Base-by-base conservation (phyloP, 2,888 invertebrate species). In the Ochropleura leucogaster region DNA sequence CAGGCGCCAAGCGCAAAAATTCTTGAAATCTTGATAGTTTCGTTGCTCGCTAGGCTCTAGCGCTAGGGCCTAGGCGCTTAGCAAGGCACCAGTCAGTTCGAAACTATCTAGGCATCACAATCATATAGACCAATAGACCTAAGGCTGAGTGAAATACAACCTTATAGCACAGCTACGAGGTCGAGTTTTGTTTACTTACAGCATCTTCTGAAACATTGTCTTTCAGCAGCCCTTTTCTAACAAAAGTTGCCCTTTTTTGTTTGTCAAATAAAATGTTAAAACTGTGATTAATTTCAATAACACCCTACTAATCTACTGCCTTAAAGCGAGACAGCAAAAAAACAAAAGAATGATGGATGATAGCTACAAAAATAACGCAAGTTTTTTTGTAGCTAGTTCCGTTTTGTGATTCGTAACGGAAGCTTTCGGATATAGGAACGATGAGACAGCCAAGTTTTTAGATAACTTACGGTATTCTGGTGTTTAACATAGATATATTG, bases 401-500 rank as follows among this genome's bases (percentile, higher is more conserved):
- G 81, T 82, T 77, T 53, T 47, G 46, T 30, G 20, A 20, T n/a
- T 53, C 30, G 12, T 86, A 80, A 85, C 84, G 83, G 86, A 79
- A 85, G 78, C 75, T 78, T 69, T 77, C 63, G 65, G 74, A 82
- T 66, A 47, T 70, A 66, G 51, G 77, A 72, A 72, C 63, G 68
- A 74, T 77, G 85, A 84, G 74, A 82, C 30, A 40, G 82, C 74
- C 67, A 72, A 84, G 83, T 84, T 84, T 87, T 85, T 85, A 89
- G 88, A 88, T 87, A 84, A 86, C 82, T 93, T 94, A 94, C 94
- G 94, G 94, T 95, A 94, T 91, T 91, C 88, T 80, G 82, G 84
- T 87, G 88, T 87, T 91, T 85, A 83, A 75, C 84, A 84, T 83
- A 87, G 64, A 73, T 72, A 73, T 18, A 77, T 76, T 67, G 73